Percentiles rank a stretch among this genome's conserved stretches.
Conservation (phyloP, 2,888 invertebrate genomes). For the Anticlea derivata region DNA sequence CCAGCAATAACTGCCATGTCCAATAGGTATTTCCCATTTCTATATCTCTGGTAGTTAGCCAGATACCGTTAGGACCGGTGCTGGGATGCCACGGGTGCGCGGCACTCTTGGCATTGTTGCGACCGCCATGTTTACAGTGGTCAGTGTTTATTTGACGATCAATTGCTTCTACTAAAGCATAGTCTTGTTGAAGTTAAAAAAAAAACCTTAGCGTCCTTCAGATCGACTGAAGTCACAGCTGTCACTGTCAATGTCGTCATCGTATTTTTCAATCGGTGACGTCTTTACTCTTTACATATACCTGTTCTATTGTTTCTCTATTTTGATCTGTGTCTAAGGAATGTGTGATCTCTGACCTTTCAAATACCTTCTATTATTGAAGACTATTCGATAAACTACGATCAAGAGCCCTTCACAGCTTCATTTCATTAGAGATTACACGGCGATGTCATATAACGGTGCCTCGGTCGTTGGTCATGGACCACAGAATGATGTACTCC, state of each 20-base stretch:
- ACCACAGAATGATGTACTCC: conserved; percentile 32
- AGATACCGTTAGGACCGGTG: conserved; percentile 35
- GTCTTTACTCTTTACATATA: background rate
- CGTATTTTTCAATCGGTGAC: background rate
- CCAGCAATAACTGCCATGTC: conserved; percentile 17
- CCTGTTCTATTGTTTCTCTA: background rate
- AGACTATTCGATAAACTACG: background rate
- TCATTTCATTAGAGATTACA: conserved; percentile 22
- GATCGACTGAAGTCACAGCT: background rate
- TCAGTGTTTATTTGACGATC: conserved; percentile 15
- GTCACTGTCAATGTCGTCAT: conserved; percentile 1
- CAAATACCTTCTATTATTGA: background rate
- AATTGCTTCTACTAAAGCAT: conserved; percentile 2
- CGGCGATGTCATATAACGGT: conserved; percentile 31
- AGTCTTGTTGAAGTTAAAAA: background rate
- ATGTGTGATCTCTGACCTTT: conserved; percentile 6
- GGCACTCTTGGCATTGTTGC: conserved; percentile 30
- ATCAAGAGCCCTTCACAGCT: conserved; percentile 24
- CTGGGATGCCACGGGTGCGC: conserved; percentile 32
- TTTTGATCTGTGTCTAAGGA: background rate
- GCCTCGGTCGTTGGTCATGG: conserved; percentile 36
- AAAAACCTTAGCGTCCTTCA: too few species aligned
- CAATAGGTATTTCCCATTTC: conserved; percentile 24
- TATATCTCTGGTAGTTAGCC: conserved; percentile 14
- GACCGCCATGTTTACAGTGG: conserved; percentile 26